Base-by-base conservation (phyloP, 2,113 vertebrate genomes). In the Archocentrus centrarchus region DNA sequence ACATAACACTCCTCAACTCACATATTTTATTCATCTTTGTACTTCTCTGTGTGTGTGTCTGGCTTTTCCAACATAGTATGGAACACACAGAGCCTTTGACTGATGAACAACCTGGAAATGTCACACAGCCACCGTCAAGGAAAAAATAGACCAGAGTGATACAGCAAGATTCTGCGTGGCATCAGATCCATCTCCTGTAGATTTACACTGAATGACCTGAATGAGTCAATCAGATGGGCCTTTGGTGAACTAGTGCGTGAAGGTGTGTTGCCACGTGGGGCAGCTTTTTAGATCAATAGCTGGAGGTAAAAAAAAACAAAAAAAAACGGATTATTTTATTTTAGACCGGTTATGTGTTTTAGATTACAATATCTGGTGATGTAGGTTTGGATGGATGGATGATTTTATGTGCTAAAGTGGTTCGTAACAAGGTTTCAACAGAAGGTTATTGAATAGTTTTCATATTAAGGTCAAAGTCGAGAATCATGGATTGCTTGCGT, bases 51-150 rank as follows among this genome's bases (percentile, higher is more conserved):
- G 11, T n/a, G 11, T 60, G 50, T 41, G 24, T 20, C 27, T 27
- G n/a, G 6, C 3, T 61, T 61, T 35, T 41, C 59, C 37, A 79
- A 59, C 61, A 70, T 41, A 70, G 41, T 39, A 50, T 11, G 17
- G 6, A 24, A 44, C 57, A 35, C 59, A 62, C 22, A 30, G 18
- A 61, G 61, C 37, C 37, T 60, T 68, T 86, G 86, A 81, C 39
- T 7, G 47, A 82, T 82, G 79, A 66, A 60, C 64, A 80, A 37
- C 32, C 61, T 68, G 81, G 70, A 84, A 92, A 89, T 68, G 83
- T 86, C 86, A 68, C n/a, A 58, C 41, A 17, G 53, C 41, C 35
- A 63, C 78, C 61, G 60, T 75, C 22, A 59, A 27, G 44, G 15
- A 61, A 77, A 84, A 50, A 85, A 18, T 39, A 76, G 44, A 44